Evolutionary conservation across 2,888 invertebrate species (phyloP).

Genomic region (Archips crataeganus): DNA sequence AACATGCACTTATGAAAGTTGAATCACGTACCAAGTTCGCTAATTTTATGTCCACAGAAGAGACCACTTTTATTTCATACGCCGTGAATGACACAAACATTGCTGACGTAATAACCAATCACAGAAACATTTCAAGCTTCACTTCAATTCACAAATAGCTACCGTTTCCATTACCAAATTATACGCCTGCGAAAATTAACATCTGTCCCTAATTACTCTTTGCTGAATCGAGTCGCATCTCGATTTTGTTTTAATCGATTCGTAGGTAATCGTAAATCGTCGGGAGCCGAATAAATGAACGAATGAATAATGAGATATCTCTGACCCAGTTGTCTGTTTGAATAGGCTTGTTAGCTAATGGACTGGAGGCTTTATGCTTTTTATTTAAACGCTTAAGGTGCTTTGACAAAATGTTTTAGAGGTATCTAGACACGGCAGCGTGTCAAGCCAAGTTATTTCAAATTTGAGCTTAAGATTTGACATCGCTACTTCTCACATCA

Average conservation of each 20-base stretch:
- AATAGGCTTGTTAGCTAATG: slow-evolving; percentile 37
- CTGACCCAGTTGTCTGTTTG: slow-evolving; percentile 42
- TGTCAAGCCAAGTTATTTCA: too few relatives aligned
- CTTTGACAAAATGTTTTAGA: neutral
- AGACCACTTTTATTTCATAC: too few relatives aligned
- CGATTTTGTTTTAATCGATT: slow-evolving; percentile 46
- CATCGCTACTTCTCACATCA: too few relatives aligned
- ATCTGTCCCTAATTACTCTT: slow-evolving; percentile 32
- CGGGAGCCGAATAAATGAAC: slow-evolving; percentile 33
- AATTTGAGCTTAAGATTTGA: too few relatives aligned
- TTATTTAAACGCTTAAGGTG: slow-evolving; percentile 17
- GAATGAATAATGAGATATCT: slow-evolving; percentile 41
- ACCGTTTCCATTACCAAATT: neutral
- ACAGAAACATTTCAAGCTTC: neutral
- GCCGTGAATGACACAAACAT: too few relatives aligned
- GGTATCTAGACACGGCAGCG: too few relatives aligned
- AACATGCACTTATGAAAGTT: too few relatives aligned
- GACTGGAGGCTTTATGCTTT: slow-evolving; percentile 33
- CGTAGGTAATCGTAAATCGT: slow-evolving; percentile 44
- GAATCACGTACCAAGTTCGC: too few relatives aligned
- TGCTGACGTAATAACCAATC: neutral
- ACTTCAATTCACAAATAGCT: neutral
- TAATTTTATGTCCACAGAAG: too few relatives aligned
- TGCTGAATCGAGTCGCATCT: slow-evolving; percentile 27
- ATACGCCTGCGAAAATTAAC: slow-evolving; percentile 2